A percentile compares a stretch with the other conserved stretches of the same genome.
Evolutionary conservation across 2,888 invertebrate species (phyloP).

Genomic region (Agrotis ipsilon): DNA sequence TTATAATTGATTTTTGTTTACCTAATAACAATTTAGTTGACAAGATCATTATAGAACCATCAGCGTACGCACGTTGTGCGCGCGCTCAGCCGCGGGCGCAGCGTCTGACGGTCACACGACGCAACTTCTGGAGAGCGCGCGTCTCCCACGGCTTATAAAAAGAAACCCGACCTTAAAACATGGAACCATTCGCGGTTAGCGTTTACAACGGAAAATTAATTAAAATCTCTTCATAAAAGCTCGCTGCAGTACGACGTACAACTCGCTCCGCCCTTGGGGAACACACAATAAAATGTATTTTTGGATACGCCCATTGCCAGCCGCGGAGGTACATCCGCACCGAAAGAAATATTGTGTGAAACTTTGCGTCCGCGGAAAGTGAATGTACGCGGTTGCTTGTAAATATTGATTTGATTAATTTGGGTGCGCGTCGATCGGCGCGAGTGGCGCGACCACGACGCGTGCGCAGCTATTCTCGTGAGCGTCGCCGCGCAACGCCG

Average conservation of each 20-base stretch:
- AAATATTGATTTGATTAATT: conserved; percentile 62
- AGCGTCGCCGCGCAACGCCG: conserved; percentile 25
- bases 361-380: conserved; percentile 54
- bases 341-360: conserved; percentile 79
- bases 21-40: background rate
- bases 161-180: conserved; percentile 64
- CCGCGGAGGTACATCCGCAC: conserved; percentile 83
- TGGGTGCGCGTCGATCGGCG: conserved; percentile 5
- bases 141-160: conserved; percentile 65
- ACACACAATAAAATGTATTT: conserved; percentile 89
- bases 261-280: conserved; percentile 83
- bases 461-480: conserved; percentile 38
- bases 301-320: conserved; percentile 88
- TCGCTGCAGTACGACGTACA: conserved; percentile 62
- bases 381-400: conserved; percentile 55
- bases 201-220: conserved; percentile 82
- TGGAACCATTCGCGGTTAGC: conserved; percentile 78
- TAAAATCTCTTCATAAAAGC: conserved; percentile 82
- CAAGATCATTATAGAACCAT: too few relatives aligned
- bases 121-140: conserved; percentile 8
- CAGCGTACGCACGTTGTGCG: background rate
- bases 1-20: conserved; percentile 12
- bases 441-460: conserved; percentile 17
- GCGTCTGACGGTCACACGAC: background rate
- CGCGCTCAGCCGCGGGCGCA: background rate